A percentile compares a stretch with the other conserved stretches of the same genome.
Conservation (phyloP, 2,113 vertebrate genomes). For the Brachypodius melanocephalos region DNA sequence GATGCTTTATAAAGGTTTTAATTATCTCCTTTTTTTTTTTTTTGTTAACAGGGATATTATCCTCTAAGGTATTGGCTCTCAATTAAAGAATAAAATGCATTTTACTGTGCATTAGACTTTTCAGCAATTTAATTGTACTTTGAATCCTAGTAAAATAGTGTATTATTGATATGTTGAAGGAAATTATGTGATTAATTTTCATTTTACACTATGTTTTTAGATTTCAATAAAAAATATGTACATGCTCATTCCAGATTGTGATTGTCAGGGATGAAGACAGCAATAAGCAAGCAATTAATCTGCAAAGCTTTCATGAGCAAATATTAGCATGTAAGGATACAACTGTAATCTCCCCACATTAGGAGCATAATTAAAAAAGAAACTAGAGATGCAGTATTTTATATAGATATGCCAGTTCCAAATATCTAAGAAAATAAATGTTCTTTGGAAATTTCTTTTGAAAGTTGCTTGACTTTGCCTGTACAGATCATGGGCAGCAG, state of each 20-base stretch:
- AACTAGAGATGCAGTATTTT: background rate
- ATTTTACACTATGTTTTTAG: background rate
- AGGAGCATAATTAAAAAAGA: accelerated
- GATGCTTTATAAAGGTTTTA: constrained; percentile 25
- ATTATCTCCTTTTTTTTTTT: background rate
- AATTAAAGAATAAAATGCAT: background rate
- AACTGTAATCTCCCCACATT: background rate
- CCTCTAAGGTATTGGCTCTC: background rate
- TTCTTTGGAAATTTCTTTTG: background rate
- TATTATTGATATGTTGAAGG: background rate
- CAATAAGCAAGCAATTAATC: background rate
- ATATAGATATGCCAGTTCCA: accelerated
- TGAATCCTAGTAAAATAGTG: background rate
- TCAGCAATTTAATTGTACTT: background rate
- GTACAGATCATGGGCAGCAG: background rate
- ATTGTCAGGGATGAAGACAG: background rate
- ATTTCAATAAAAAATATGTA: background rate
- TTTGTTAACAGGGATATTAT: background rate
- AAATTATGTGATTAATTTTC: background rate
- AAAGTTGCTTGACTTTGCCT: background rate
- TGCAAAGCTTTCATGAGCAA: background rate
- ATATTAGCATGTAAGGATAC: background rate
- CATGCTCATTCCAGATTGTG: background rate
- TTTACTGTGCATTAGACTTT: background rate
- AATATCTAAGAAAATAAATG: background rate